Evolutionary conservation across 2,113 vertebrate genomes (phyloP).

Genomic region (Taurulus bubalis): DNA sequence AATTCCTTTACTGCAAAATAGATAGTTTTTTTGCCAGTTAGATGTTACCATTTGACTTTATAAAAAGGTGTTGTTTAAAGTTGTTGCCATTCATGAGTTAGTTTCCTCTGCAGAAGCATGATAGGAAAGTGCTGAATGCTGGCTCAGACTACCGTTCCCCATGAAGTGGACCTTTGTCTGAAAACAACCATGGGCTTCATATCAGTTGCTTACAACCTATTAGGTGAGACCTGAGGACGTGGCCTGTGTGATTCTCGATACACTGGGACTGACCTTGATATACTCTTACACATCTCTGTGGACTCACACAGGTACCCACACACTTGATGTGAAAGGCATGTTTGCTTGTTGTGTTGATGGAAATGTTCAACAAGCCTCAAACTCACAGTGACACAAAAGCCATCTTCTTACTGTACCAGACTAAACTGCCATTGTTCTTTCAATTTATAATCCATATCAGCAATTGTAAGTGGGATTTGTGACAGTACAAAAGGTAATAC

Average conservation of each 20-base stretch:
- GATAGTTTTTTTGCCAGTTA: neutral
- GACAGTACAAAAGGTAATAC: neutral
- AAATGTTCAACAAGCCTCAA: slow-evolving; percentile 12
- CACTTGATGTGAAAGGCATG: slow-evolving; percentile 11
- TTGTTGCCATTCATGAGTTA: neutral
- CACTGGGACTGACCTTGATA: slow-evolving; percentile 39
- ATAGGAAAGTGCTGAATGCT: neutral
- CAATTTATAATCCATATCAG: neutral
- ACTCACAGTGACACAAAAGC: slow-evolving; percentile 15
- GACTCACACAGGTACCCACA: slow-evolving; percentile 6
- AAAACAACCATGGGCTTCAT: slow-evolving; percentile 17
- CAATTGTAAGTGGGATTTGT: neutral
- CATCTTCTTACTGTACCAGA: neutral
- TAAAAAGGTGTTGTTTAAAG: too few relatives aligned
- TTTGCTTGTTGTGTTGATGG: slow-evolving; percentile 24
- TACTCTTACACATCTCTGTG: slow-evolving; percentile 18
- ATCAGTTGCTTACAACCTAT: slow-evolving; percentile 45
- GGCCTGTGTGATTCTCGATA: slow-evolving; percentile 17
- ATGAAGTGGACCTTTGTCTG: neutral
- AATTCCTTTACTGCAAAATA: neutral
- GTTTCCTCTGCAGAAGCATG: neutral
- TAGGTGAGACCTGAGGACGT: slow-evolving; percentile 36
- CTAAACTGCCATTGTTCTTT: neutral
- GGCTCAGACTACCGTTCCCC: neutral
- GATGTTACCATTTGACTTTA: neutral